Conservation (phyloP, 2,888 invertebrate species). For the Hemistola chrysoprasaria region DNA sequence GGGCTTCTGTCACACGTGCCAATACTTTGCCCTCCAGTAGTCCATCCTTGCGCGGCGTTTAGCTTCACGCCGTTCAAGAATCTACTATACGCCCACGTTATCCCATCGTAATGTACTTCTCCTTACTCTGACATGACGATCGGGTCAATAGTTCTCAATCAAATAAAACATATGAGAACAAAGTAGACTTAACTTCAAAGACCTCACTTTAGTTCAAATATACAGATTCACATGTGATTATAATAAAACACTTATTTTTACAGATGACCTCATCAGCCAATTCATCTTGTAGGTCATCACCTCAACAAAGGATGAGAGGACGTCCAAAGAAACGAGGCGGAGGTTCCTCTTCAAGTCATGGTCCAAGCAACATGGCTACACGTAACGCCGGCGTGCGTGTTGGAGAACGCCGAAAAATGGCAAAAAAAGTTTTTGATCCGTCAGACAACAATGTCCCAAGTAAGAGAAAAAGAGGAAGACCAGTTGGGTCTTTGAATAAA, state of each 20-base stretch:
- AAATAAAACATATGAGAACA: too few species aligned
- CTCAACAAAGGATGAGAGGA: constrained; percentile 70
- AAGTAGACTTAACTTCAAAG: too few species aligned
- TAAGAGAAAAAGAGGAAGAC: constrained; percentile 86
- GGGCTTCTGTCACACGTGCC: too few species aligned
- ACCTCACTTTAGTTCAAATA: too few species aligned
- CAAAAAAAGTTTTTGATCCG: constrained; percentile 93
- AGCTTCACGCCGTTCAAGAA: too few species aligned
- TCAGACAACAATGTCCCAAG: constrained; percentile 90
- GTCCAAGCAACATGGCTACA: constrained; percentile 46
- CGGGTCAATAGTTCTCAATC: too few species aligned
- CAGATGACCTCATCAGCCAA: constrained; percentile 79
- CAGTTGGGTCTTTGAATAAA: constrained; percentile 84
- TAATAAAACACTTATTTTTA: constrained; percentile 25
- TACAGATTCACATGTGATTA: too few species aligned
- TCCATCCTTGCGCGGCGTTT: too few species aligned
- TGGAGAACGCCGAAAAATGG: constrained; percentile 86
- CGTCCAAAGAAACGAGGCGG: constrained; percentile 67
- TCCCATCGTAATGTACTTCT: too few species aligned
- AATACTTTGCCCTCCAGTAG: too few species aligned
- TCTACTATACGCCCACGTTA: too few species aligned
- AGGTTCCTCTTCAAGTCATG: constrained; percentile 46
- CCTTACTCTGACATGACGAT: too few species aligned
- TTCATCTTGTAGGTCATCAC: constrained; percentile 75
- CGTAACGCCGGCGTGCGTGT: constrained; percentile 74